A percentile compares a stretch with the other conserved stretches of the same genome.
These are phyloP conservation scores for Melopsittacus undulatus DNA, from an alignment of 2,797 vertebrate genomes.

Conservation along the genomic window DNA sequence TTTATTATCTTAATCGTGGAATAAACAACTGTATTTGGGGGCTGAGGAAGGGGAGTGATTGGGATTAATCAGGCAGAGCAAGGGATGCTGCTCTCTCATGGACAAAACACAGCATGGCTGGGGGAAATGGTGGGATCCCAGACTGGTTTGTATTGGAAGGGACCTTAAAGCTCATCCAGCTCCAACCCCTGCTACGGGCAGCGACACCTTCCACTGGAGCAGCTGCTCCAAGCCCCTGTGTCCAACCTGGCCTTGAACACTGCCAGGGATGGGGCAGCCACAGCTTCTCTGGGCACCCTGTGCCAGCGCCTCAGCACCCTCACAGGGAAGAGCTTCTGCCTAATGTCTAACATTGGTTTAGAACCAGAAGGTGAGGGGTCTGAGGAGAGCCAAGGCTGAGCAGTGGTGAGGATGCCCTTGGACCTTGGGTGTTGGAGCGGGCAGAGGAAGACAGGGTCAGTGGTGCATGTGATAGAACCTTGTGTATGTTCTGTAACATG, in stretches of 20 bases:
- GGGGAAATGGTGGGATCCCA: background rate
- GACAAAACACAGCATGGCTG: accelerated
- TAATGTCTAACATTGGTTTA: background rate
- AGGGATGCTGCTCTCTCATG: background rate
- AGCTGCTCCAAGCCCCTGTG: no score
- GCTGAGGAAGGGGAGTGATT: background rate
- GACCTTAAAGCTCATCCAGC: background rate
- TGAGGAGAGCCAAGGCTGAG: background rate
- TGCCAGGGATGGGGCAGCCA: background rate
- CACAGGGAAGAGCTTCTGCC: background rate
- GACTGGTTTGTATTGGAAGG: background rate
- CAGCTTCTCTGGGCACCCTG: background rate
- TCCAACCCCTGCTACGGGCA: background rate
- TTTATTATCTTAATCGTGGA: constrained; percentile 50
- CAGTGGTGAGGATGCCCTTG: accelerated
- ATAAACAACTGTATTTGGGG: constrained; percentile 6
- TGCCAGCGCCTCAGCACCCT: background rate
- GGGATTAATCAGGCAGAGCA: background rate
- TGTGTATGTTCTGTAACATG: background rate
- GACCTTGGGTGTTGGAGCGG: accelerated
- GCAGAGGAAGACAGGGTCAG: background rate
- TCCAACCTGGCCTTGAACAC: no score
- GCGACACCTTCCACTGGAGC: background rate
- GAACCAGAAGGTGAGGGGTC: background rate
- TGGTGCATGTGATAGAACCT: accelerated